Conservation (phyloP, 1,140 invertebrate genomes). For the Cylas formicarius region DNA sequence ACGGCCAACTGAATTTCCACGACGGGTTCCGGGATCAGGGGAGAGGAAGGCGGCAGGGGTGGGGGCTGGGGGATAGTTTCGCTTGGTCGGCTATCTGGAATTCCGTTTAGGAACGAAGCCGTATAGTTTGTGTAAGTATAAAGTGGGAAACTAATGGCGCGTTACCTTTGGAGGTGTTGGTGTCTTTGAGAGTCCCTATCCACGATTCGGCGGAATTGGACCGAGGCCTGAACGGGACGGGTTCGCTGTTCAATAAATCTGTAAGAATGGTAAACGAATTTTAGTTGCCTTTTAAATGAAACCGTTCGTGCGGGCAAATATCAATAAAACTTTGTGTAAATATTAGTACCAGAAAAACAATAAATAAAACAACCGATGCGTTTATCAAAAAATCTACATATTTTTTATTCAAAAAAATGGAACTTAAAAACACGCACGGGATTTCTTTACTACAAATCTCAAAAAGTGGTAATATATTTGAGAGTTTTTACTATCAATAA, state of each 20-base stretch:
- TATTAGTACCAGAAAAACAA: no score
- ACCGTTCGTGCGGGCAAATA: no score
- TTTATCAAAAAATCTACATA: no score
- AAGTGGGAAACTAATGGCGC: background rate
- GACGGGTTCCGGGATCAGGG: slow-evolving; percentile 35
- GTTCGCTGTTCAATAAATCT: slow-evolving; percentile 9
- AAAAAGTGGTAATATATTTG: no score
- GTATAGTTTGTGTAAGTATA: background rate
- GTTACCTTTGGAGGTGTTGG: slow-evolving; percentile 14
- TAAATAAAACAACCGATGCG: no score
- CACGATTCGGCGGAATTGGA: slow-evolving; percentile 53
- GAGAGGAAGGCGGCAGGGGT: slow-evolving; percentile 22
- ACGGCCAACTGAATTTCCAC: slow-evolving; percentile 30
- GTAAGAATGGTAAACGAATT: no score
- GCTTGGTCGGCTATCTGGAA: slow-evolving; percentile 8
- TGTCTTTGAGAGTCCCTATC: slow-evolving; percentile 35
- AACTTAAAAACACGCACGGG: no score
- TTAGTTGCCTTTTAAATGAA: no score
- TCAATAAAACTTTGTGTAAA: no score
- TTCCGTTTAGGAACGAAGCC: slow-evolving; percentile 1
- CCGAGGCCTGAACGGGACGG: slow-evolving; percentile 36
- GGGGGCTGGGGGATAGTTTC: slow-evolving; percentile 6
- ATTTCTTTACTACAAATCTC: no score
- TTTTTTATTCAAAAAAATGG: no score
- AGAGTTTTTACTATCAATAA: no score